A percentile compares a stretch with the other conserved stretches of the same genome.
phyloP scores from a whole-genome alignment of 1,140 invertebrate species.

The Pachypsylla venusta region DNA sequence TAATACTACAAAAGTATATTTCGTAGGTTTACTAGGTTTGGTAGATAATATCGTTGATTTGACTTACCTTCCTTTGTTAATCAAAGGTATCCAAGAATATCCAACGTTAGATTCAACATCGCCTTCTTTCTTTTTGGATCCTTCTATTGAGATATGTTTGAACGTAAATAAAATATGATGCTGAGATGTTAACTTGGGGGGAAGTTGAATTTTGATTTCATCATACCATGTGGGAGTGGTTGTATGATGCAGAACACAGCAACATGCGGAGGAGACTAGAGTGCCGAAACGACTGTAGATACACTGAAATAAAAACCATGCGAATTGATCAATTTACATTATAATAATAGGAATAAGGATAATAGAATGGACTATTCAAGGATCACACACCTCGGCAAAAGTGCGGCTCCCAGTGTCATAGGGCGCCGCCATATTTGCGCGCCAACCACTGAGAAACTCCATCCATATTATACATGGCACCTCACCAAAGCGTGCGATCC shows the following conservation, averaged over 20 bases:
- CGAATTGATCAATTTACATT: too few species aligned
- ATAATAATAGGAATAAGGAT: too few species aligned
- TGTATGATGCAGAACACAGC: conserved; percentile 67
- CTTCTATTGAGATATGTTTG: conserved; percentile 74
- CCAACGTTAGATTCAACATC: conserved; percentile 74
- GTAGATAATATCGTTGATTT: background rate
- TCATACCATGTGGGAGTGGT: conserved; percentile 68
- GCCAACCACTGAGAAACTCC: too few species aligned
- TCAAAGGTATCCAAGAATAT: conserved; percentile 75
- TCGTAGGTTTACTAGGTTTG: too few species aligned
- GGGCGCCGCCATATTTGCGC: too few species aligned
- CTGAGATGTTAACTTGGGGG: conserved; percentile 53
- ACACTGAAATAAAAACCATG: conserved; percentile 43
- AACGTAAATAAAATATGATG: conserved; percentile 83
- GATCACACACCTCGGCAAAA: too few species aligned
- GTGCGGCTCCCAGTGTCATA: too few species aligned
- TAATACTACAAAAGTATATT: too few species aligned
- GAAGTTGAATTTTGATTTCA: conserved; percentile 75
- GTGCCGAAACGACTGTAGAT: conserved; percentile 55
- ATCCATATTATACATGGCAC: too few species aligned
- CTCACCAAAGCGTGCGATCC: too few species aligned
- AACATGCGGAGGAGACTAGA: conserved; percentile 43
- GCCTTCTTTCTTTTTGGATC: conserved; percentile 62
- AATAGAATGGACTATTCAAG: too few species aligned
- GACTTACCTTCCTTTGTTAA: conserved; percentile 55